phyloP scores from a whole-genome alignment of 2,113 vertebrate species.

The Dicaeum eximium region DNA sequence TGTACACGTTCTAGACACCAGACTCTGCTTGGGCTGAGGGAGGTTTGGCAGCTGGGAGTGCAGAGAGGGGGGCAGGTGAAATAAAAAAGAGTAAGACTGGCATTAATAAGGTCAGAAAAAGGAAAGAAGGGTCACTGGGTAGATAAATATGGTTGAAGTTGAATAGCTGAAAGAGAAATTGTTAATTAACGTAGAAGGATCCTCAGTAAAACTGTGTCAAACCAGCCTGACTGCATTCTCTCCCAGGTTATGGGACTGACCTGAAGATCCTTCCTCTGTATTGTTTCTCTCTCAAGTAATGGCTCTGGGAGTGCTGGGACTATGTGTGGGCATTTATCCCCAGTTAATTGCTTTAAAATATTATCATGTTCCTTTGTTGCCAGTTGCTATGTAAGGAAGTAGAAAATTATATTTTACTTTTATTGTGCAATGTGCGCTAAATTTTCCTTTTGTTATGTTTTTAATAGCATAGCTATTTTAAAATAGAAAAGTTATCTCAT shows the following conservation, averaged over 20 bases:
- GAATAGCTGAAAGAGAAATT: neutral
- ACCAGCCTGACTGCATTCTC: neutral
- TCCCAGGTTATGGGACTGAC: neutral
- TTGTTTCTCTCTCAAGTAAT: neutral
- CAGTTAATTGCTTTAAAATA: conserved; percentile 26
- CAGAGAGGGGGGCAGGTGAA: neutral
- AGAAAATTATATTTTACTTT: conserved; percentile 32
- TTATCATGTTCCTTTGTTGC: neutral
- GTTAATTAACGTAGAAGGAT: neutral
- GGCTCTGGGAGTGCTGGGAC: neutral
- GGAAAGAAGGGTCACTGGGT: neutral
- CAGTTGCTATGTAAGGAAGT: neutral
- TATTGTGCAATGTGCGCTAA: neutral
- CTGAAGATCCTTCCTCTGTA: neutral
- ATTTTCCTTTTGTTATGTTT: neutral
- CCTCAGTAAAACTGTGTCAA: neutral
- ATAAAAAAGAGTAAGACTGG: neutral
- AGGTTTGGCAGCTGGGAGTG: neutral
- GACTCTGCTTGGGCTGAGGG: neutral
- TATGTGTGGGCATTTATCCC: neutral
- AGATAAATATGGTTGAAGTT: neutral
- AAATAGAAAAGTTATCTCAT: neutral
- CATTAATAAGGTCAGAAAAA: neutral
- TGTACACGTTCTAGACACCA: accelerated
- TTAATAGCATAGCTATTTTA: conserved; percentile 28